phyloP scores from a whole-genome alignment of 2,113 vertebrate genomes.

The Orycteropus afer region DNA sequence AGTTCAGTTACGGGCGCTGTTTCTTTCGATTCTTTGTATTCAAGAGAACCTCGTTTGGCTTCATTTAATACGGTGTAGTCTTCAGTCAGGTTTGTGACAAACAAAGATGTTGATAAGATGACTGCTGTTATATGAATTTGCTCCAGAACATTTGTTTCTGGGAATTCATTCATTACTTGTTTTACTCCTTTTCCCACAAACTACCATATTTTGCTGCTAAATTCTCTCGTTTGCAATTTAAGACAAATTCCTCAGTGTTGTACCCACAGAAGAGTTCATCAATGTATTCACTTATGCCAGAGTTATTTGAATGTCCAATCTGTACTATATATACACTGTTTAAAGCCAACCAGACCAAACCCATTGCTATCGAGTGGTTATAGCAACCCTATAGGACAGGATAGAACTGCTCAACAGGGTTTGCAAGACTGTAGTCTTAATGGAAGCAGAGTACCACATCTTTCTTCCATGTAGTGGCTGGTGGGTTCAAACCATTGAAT shows the following conservation, averaged over 20 bases:
- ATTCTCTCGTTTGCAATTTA: conserved; percentile 23
- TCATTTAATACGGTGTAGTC: not conserved
- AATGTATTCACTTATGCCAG: conserved; percentile 13
- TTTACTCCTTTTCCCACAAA: conserved; percentile 25
- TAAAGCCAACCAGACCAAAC: no score
- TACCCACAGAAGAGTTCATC: not conserved
- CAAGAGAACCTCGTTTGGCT: not conserved
- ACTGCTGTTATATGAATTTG: not conserved
- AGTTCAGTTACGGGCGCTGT: not conserved
- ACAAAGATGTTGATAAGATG: not conserved
- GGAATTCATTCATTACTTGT: conserved; percentile 6
- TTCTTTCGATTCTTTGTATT: not conserved
- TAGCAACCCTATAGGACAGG: no score
- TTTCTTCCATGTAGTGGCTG: no score
- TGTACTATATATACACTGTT: no score
- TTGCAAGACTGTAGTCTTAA: no score
- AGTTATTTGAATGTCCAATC: conserved; percentile 2
- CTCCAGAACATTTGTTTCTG: conserved; percentile 27
- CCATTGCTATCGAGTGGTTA: no score
- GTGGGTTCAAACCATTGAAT: no score
- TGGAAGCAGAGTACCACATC: no score
- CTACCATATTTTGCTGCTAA: conserved; percentile 30
- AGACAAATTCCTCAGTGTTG: not conserved
- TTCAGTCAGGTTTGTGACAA: not conserved
- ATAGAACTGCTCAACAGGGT: no score